Conservation (phyloP, 2,888 invertebrate genomes). For the Leptinotarsa tumamoca region DNA sequence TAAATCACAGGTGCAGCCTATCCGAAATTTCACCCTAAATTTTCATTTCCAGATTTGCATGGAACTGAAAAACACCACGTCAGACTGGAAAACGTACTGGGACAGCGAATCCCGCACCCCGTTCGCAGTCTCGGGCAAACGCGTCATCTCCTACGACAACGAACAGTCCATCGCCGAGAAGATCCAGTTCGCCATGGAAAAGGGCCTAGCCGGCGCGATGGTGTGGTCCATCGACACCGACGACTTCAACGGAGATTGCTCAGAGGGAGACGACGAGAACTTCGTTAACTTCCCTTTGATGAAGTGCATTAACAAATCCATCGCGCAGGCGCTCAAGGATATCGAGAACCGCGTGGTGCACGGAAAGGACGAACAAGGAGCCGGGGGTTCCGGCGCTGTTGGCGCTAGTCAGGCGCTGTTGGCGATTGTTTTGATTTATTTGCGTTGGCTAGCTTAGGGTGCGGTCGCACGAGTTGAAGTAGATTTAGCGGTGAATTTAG, state of each 20-base stretch:
- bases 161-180: constrained; percentile 80
- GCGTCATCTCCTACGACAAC: constrained; percentile 83
- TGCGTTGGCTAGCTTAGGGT: background rate
- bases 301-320: constrained; percentile 78
- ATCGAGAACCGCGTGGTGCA: constrained; percentile 63
- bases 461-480: too few species aligned
- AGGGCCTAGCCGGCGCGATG: constrained; percentile 83
- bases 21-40: too few species aligned
- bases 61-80: constrained; percentile 71
- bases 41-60: constrained; percentile 72
- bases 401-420: background rate
- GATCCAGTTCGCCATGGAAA: constrained; percentile 75
- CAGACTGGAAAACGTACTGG: constrained; percentile 78
- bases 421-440: constrained; percentile 9
- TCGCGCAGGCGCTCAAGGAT: constrained; percentile 69
- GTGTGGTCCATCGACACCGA: constrained; percentile 92
- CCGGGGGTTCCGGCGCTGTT: background rate
- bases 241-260: constrained; percentile 82
- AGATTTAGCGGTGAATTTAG: background rate
- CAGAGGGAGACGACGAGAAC: constrained; percentile 67
- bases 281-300: constrained; percentile 76
- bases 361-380: constrained; percentile 33
- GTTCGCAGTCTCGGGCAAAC: constrained; percentile 72
- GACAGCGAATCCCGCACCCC: constrained; percentile 76
- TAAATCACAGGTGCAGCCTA: too few species aligned